Evolutionary conservation across 2,113 vertebrate species (phyloP).

Genomic region (Apeltes quadracus): DNA sequence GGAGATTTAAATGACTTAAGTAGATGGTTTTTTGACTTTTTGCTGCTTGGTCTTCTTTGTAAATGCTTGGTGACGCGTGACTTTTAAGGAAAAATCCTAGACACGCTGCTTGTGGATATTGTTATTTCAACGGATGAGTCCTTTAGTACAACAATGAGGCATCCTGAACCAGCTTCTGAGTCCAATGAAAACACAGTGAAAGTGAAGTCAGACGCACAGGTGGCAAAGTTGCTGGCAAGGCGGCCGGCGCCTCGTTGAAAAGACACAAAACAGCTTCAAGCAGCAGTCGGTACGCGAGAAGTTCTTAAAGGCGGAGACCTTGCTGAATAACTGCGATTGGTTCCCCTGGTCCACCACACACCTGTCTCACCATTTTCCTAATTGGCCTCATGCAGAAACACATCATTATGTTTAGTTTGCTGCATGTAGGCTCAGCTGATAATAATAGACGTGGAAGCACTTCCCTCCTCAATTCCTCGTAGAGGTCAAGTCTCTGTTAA

Average conservation of each 20-base stretch:
- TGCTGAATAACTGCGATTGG: slow-evolving; percentile 37
- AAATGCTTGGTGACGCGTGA: slow-evolving; percentile 4
- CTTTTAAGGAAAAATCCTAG: not conserved
- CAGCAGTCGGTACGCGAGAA: slow-evolving; percentile 5
- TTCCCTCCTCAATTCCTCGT: slow-evolving; percentile 50
- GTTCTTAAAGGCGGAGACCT: slow-evolving; percentile 17
- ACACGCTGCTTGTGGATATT: not conserved
- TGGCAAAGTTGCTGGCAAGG: no score
- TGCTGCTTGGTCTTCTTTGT: not conserved
- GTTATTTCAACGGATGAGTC: not conserved
- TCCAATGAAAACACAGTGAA: no score
- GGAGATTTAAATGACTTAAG: not conserved
- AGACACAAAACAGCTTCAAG: slow-evolving; percentile 19
- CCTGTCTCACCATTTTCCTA: slow-evolving; percentile 19
- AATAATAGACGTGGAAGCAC: slow-evolving; percentile 31
- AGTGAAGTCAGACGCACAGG: no score
- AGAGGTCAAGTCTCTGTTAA: slow-evolving; percentile 74
- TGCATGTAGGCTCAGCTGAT: slow-evolving; percentile 27
- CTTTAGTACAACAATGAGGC: no score
- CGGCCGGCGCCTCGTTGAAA: no score
- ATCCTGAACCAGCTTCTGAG: no score
- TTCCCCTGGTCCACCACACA: slow-evolving; percentile 20
- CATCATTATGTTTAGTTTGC: slow-evolving; percentile 34
- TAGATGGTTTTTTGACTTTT: not conserved
- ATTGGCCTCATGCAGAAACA: slow-evolving; percentile 9